Percentiles rank a stretch among this genome's conserved stretches.
These are phyloP conservation scores for Muscicapa comitata DNA, from an alignment of 2,797 vertebrate species.

Conservation along the genomic window DNA sequence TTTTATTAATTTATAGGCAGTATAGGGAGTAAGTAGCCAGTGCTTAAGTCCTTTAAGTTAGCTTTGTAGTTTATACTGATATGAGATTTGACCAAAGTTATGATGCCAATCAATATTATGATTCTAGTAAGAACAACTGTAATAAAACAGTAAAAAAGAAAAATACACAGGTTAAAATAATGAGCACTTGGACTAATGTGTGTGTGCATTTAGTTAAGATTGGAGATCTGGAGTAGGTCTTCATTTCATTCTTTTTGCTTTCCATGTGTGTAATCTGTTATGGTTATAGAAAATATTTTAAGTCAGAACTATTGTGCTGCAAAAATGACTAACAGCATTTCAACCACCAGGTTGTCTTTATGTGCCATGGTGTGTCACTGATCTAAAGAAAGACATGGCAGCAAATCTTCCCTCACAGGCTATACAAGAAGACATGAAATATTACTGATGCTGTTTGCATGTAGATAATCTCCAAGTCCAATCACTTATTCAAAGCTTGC, in stretches of 20 bases:
- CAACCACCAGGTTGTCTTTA: neutral
- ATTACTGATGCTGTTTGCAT: neutral
- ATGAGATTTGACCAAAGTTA: neutral
- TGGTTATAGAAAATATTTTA: neutral
- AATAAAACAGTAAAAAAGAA: neutral
- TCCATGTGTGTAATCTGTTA: neutral
- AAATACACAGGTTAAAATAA: neutral
- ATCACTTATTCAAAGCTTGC: neutral
- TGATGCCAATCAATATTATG: neutral
- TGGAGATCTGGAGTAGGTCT: neutral
- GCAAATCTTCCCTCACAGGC: neutral
- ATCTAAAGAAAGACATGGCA: neutral
- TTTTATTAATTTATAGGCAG: neutral
- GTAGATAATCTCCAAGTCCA: neutral
- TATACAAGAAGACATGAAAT: neutral
- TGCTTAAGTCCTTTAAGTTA: neutral
- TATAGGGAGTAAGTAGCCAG: neutral
- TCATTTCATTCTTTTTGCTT: neutral
- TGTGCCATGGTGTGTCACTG: rapidly evolving
- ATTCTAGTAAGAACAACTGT: neutral
- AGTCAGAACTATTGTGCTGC: neutral
- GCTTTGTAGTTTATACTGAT: neutral
- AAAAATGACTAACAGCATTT: neutral
- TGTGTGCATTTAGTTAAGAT: neutral
- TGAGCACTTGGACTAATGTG: rapidly evolving